Evolutionary conservation across 2,797 vertebrate species (phyloP).

Genomic region (Spheniscus humboldti): DNA sequence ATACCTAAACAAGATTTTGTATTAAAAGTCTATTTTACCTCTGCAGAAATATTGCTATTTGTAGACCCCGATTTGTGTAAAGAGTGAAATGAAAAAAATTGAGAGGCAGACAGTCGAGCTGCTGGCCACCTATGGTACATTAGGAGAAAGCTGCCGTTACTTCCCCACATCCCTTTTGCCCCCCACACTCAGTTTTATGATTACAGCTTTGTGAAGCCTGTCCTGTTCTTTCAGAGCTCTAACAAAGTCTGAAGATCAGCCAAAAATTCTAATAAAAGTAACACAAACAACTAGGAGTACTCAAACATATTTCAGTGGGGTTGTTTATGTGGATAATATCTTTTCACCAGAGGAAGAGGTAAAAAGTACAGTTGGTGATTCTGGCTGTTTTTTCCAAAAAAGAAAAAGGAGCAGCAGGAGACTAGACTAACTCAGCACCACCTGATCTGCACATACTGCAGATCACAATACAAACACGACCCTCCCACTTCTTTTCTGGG

Average conservation of each 20-base stretch:
- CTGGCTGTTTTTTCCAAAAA: neutral
- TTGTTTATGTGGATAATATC: neutral
- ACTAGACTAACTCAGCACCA: fast-evolving
- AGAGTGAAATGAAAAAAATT: neutral
- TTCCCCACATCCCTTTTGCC: neutral
- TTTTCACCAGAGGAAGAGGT: neutral
- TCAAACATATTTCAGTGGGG: neutral
- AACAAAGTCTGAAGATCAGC: neutral
- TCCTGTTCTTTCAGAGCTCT: neutral
- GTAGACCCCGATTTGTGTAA: neutral
- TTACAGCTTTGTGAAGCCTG: neutral
- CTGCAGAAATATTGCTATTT: neutral
- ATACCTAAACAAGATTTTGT: fast-evolving
- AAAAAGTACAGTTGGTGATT: neutral
- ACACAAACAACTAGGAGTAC: neutral
- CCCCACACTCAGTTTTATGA: fast-evolving
- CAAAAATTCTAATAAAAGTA: neutral
- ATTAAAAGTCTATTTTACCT: neutral
- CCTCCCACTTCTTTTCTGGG: neutral
- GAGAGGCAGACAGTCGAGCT: fast-evolving
- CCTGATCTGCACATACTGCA: neutral
- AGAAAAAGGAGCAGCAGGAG: neutral
- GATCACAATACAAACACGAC: neutral
- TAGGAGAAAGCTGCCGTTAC: fast-evolving
- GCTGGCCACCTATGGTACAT: fast-evolving